A percentile compares a stretch with the other conserved stretches of the same genome.
Conservation (phyloP, 23 tunicate species). For the Clavelina lepadiformis region DNA sequence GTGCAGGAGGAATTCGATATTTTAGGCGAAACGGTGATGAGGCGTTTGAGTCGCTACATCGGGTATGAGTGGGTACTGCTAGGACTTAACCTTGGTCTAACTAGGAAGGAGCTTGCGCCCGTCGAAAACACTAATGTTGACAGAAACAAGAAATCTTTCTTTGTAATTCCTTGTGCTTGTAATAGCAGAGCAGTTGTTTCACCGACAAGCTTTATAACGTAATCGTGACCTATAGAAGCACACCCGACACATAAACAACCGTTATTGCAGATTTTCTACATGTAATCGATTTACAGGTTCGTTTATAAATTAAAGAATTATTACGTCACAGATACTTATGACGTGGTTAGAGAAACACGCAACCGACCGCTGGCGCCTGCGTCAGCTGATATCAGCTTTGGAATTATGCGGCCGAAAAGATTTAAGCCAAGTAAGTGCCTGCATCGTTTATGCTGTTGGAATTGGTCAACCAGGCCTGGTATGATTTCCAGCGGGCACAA, state of each 20-base stretch:
- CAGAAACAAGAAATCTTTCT: conserved; percentile 28
- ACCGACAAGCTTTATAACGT: too few relatives aligned
- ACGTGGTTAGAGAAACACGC: conserved; percentile 37
- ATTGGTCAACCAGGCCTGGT: not conserved
- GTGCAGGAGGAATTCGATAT: conserved; percentile 19
- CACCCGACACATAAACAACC: too few relatives aligned
- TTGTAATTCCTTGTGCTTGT: conserved; percentile 12
- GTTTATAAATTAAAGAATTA: too few relatives aligned
- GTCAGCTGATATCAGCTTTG: conserved; percentile 32
- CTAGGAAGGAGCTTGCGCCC: conserved; percentile 28
- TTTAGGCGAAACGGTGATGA: conserved; percentile 28
- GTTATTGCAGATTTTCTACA: too few relatives aligned
- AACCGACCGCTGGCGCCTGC: conserved; percentile 16
- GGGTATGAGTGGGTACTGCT: conserved; percentile 70
- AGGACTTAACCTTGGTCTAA: conserved; percentile 44
- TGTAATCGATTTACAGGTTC: too few relatives aligned
- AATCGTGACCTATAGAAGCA: too few relatives aligned
- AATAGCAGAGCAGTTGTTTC: not conserved
- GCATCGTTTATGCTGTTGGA: not conserved
- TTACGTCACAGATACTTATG: conserved; percentile 34
- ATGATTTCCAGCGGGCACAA: not conserved
- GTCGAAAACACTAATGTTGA: not conserved
- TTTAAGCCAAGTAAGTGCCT: conserved; percentile 38
- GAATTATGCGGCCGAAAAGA: conserved; percentile 59
- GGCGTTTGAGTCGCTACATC: conserved; percentile 32